Evolutionary conservation across 2,113 vertebrate genomes (phyloP).

Genomic region (Gallinago paraguaiae): DNA sequence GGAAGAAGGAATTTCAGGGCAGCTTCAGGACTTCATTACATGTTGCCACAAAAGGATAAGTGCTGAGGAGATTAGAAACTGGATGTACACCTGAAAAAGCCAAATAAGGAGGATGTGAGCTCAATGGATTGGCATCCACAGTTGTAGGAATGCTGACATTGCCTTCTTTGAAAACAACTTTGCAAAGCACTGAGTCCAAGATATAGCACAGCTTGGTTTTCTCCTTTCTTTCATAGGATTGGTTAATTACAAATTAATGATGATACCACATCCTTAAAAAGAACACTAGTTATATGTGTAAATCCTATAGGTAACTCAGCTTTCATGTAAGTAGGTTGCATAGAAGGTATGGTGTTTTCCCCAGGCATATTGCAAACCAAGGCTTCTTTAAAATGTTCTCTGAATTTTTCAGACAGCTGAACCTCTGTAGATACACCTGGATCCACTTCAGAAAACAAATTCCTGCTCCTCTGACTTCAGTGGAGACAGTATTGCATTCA

Average conservation of each 20-base stretch:
- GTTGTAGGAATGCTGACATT: background rate
- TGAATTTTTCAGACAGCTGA: background rate
- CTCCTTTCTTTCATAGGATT: background rate
- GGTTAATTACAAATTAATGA: background rate
- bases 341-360: background rate
- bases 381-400: background rate
- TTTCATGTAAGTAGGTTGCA: background rate
- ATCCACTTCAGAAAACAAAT: accelerated
- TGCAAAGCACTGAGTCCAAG: background rate
- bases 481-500: background rate
- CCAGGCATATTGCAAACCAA: background rate
- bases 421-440: background rate
- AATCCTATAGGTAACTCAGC: background rate
- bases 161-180: background rate
- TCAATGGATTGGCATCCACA: background rate
- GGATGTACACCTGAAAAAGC: background rate
- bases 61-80: background rate
- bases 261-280: background rate
- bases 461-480: background rate
- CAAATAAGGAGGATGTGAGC: background rate
- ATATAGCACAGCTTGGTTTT: background rate
- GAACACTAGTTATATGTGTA: background rate
- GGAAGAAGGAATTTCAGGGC: background rate
- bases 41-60: background rate
- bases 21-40: background rate